These are phyloP conservation scores for Pteronotus mesoamericanus DNA, from an alignment of 2,797 vertebrate genomes.

Conservation along the genomic window DNA sequence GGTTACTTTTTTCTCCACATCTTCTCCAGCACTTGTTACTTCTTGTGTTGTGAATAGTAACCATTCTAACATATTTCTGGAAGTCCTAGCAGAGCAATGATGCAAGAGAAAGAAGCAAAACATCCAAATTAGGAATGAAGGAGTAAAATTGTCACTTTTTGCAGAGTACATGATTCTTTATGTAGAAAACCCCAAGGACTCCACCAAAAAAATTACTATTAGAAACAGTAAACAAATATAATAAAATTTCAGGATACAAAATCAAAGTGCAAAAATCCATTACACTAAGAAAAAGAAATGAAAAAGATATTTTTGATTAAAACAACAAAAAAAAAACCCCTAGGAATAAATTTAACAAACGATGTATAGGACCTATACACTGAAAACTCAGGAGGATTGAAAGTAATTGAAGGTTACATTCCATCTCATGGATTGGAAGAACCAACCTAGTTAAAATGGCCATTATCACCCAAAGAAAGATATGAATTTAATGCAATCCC, in stretches of 20 bases:
- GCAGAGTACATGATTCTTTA: background rate
- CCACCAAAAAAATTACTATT: background rate
- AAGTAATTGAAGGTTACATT: background rate
- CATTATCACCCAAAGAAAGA: background rate
- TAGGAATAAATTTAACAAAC: background rate
- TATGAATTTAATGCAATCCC: background rate
- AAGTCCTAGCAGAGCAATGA: background rate
- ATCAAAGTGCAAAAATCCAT: background rate
- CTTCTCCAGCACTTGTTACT: background rate
- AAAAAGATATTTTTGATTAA: background rate
- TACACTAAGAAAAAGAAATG: background rate
- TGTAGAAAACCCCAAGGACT: background rate
- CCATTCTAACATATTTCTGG: background rate
- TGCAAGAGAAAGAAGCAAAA: background rate
- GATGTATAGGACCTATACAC: background rate
- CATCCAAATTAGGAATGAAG: background rate
- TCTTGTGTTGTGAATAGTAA: background rate
- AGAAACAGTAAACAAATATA: no score
- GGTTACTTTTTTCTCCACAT: background rate
- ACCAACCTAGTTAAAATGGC: background rate
- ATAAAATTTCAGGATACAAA: background rate
- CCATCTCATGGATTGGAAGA: background rate
- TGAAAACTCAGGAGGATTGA: background rate
- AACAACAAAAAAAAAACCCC: background rate
- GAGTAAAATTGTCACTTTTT: background rate